These are phyloP conservation scores for Antechinus stuartii DNA, from an alignment of 2,113 vertebrate species.

Conservation along the genomic window DNA sequence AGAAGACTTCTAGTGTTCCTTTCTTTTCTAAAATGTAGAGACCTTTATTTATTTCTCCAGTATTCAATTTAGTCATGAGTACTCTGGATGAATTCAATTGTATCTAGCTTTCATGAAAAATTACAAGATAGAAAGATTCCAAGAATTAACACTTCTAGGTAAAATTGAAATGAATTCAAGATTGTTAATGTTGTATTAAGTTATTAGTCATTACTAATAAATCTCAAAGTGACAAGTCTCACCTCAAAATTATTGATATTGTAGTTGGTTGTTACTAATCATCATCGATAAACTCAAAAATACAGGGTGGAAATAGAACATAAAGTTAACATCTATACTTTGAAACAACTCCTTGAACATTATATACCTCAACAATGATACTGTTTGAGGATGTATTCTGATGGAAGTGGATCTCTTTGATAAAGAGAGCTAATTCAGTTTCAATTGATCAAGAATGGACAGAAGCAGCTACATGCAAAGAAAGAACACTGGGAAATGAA, in stretches of 20 bases:
- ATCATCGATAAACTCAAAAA: not conserved
- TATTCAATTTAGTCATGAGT: not conserved
- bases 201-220: not conserved
- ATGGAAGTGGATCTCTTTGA: too few species aligned
- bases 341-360: not conserved
- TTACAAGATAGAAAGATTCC: not conserved
- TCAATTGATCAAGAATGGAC: too few species aligned
- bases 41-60: not conserved
- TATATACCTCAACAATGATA: too few species aligned
- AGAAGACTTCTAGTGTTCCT: not conserved
- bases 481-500: too few species aligned
- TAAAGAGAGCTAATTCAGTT: too few species aligned
- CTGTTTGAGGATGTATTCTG: too few species aligned
- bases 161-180: not conserved
- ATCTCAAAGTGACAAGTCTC: not conserved
- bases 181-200: not conserved
- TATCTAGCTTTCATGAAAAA: not conserved
- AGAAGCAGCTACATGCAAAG: too few species aligned
- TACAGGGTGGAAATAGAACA: not conserved
- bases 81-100: not conserved
- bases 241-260: not conserved
- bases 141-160: not conserved
- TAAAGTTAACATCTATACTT: slow-evolving; percentile 22
- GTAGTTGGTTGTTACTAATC: not conserved
- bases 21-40: not conserved